Evolutionary conservation across 2,797 vertebrate genomes (phyloP).

Genomic region (Aeoliscus strigatus): DNA sequence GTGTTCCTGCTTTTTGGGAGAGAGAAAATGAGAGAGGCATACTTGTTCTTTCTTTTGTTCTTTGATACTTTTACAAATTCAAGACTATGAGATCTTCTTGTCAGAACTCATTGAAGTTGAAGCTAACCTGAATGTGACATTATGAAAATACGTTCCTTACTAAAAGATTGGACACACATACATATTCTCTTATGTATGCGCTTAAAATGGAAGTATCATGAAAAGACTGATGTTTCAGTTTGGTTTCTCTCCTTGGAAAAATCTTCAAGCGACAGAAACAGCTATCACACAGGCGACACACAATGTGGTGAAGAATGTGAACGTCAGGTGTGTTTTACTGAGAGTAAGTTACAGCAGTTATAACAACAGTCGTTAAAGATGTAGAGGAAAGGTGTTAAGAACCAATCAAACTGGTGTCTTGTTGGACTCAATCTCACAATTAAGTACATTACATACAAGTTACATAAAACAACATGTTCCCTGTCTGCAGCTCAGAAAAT

Average conservation of each 20-base stretch:
- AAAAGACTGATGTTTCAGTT: constrained; percentile 33
- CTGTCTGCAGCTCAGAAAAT: no score
- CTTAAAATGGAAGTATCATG: constrained; percentile 55
- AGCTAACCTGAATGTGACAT: constrained; percentile 69
- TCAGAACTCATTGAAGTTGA: constrained; percentile 70
- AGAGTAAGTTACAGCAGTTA: no score
- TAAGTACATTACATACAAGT: no score
- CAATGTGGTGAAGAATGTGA: no score
- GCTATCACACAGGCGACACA: no score
- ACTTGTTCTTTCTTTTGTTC: constrained; percentile 73
- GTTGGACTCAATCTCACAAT: no score
- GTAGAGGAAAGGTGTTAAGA: no score
- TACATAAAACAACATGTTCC: no score
- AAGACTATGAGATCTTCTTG: constrained; percentile 72
- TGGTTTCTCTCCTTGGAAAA: constrained; percentile 24
- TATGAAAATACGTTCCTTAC: constrained; percentile 65
- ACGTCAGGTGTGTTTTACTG: no score
- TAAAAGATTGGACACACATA: constrained; percentile 63
- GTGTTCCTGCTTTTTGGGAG: constrained; percentile 66
- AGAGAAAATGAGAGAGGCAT: constrained; percentile 58
- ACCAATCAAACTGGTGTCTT: no score
- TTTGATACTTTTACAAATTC: constrained; percentile 74
- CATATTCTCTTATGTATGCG: constrained; percentile 54
- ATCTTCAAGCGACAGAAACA: constrained; percentile 32
- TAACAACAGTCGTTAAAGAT: no score